Conservation (phyloP, 1,140 invertebrate species). For the Heliconius congener region DNA sequence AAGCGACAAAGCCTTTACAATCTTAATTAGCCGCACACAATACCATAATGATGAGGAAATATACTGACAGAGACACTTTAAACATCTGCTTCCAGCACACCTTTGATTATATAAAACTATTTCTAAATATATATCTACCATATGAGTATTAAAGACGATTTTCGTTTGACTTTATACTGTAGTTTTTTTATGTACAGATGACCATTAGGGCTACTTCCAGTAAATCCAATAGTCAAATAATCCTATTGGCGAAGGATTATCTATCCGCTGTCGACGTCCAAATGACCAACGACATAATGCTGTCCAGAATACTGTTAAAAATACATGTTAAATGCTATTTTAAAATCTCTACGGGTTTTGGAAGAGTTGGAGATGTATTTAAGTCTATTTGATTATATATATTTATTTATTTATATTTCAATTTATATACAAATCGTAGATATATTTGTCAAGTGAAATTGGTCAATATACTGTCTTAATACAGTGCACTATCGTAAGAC, state of each 20-base stretch:
- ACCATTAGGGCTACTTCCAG: constrained; percentile 42
- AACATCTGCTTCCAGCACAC: constrained; percentile 35
- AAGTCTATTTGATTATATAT: too few species aligned
- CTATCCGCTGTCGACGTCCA: constrained; percentile 38
- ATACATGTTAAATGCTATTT: neutral
- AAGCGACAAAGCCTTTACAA: neutral
- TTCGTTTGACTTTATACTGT: neutral
- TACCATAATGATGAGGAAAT: constrained; percentile 20
- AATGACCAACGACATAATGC: constrained; percentile 50
- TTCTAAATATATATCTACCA: constrained; percentile 9
- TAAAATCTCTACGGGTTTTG: neutral
- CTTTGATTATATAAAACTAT: constrained; percentile 20
- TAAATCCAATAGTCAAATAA: constrained; percentile 66
- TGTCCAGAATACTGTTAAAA: neutral
- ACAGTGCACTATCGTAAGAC: too few species aligned
- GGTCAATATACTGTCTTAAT: too few species aligned
- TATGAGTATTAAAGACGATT: neutral
- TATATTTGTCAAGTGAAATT: too few species aligned
- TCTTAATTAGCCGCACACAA: constrained; percentile 22
- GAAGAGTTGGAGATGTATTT: too few species aligned
- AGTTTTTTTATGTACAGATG: constrained; percentile 20
- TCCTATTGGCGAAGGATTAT: constrained; percentile 68
- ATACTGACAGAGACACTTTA: constrained; percentile 6
- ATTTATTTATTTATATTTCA: too few species aligned
- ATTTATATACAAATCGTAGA: too few species aligned